These are phyloP conservation scores for Melanargia galathea DNA, from an alignment of 2,888 invertebrate species.

Conservation along the genomic window DNA sequence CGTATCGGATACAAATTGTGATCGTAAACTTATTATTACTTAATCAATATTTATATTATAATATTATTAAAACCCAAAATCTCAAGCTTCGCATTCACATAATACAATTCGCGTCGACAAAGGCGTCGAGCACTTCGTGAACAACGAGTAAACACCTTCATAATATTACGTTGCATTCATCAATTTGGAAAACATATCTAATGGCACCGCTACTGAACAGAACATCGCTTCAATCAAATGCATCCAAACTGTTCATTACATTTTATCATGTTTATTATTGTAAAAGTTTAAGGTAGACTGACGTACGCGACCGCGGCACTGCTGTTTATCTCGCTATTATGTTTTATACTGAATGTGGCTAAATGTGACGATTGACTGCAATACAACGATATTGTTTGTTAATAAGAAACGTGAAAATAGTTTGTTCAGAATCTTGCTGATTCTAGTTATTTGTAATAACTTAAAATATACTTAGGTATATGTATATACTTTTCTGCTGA, in stretches of 20 bases:
- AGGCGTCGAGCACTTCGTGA: slow-evolving; percentile 25
- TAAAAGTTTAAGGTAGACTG: slow-evolving; percentile 21
- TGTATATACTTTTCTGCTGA: too few relatives aligned
- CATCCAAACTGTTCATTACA: slow-evolving; percentile 36
- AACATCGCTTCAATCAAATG: slow-evolving; percentile 38
- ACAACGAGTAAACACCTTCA: background rate
- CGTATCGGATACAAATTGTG: slow-evolving; percentile 29
- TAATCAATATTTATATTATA: slow-evolving; percentile 22
- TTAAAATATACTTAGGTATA: too few relatives aligned
- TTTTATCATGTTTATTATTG: slow-evolving; percentile 34
- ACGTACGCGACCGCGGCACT: too few relatives aligned
- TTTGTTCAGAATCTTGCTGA: too few relatives aligned
- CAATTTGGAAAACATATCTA: slow-evolving; percentile 41
- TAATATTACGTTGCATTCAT: background rate
- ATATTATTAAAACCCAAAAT: slow-evolving; percentile 23
- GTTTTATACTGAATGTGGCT: too few relatives aligned
- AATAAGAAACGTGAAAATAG: too few relatives aligned
- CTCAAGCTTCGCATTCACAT: slow-evolving; percentile 27
- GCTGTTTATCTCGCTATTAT: too few relatives aligned
- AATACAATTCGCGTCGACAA: slow-evolving; percentile 18
- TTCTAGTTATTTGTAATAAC: too few relatives aligned
- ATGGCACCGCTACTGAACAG: slow-evolving; percentile 72
- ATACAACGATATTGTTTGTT: too few relatives aligned
- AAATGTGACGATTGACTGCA: too few relatives aligned
- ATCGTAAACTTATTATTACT: slow-evolving; percentile 26